These are phyloP conservation scores for Nowickia ferox DNA, from an alignment of 2,888 invertebrate species.

Conservation along the genomic window DNA sequence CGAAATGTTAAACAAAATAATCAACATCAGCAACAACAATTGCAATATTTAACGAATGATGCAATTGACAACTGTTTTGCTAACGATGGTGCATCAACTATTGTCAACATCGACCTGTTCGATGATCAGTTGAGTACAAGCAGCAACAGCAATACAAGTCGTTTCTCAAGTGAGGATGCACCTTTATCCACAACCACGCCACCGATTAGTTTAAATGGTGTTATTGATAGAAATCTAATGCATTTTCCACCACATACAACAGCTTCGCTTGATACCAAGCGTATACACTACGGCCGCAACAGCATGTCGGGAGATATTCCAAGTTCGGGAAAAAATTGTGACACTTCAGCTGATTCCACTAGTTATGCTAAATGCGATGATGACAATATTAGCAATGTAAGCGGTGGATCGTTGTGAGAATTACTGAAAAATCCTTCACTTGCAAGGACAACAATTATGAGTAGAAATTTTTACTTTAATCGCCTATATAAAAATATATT, in stretches of 20 bases:
- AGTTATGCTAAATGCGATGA: constrained; percentile 49
- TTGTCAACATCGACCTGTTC: constrained; percentile 84
- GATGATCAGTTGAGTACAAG: constrained; percentile 92
- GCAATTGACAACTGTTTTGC: constrained; percentile 60
- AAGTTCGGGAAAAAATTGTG: constrained; percentile 4
- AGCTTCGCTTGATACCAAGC: constrained; percentile 10
- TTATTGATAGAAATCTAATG: constrained; percentile 83
- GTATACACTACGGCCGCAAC: neutral
- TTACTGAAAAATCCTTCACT: constrained; percentile 78
- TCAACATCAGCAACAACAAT: constrained; percentile 60
- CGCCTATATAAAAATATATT: constrained; percentile 78
- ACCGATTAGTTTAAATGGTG: constrained; percentile 89
- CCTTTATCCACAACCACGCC: constrained; percentile 85
- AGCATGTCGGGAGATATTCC: neutral
- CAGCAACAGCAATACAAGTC: constrained; percentile 92
- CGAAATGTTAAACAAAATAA: constrained; percentile 30
- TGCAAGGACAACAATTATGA: constrained; percentile 74
- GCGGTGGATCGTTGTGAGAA: constrained; percentile 79
- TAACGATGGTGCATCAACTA: constrained; percentile 85
- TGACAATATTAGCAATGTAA: constrained; percentile 53
- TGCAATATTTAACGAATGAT: constrained; percentile 69
- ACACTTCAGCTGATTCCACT: neutral
- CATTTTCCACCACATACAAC: constrained; percentile 83
- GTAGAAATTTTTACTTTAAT: constrained; percentile 76
- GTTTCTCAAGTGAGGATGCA: constrained; percentile 88